Base-by-base conservation (phyloP, 1,140 invertebrate genomes). In the Drosophila miranda region DNA sequence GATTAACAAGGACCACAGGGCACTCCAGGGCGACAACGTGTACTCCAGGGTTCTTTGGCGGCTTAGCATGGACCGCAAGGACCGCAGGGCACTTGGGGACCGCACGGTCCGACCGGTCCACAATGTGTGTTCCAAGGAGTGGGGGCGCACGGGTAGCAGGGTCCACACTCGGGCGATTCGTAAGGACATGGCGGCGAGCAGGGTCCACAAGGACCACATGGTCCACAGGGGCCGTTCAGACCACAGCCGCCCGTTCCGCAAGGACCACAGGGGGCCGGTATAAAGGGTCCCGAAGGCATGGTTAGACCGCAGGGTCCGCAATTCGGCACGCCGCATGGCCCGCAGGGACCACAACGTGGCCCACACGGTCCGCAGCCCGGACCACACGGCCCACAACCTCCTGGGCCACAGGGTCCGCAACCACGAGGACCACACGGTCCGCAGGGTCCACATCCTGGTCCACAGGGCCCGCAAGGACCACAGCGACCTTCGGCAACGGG, bases 41-140 rank as follows among this genome's bases (percentile, higher is more conserved):
- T 13, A 38, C 34, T 38, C 34, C 34, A 38, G 11, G 34, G 3
- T 38, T 38, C 8, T 13, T 38, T 38, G 11, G 3, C 11, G 34
- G 34, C 42, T 52, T 66, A 82, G 49, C 79, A 88, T 23, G 86
- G 84, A 14, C 86, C 86, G 62, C 86, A 73, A 2, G 86, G 86
- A 38, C 71, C 84, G 44, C 86, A 89, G 0, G 86, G 86, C 13
- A 89, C 86, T 71, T 89, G 80, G 0, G 86, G 86, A 6, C 86
- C 86, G 49, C 78, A 84, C 0, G 84, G 80, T 7, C 84, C 80
- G 16, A 86, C 82, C 2, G 86, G 86, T 14, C 86, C 86, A 54
- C 86, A 89, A 16, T 89, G 86, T 3, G 86, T 89, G 50, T 89
- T 89, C 86, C 86, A 89, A 1, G 86, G 86, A 14, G 86, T 89